A percentile compares a stretch with the other conserved stretches of the same genome.
Conservation (phyloP, 2,888 invertebrate genomes). For the Cosmorhoe ocellata region DNA sequence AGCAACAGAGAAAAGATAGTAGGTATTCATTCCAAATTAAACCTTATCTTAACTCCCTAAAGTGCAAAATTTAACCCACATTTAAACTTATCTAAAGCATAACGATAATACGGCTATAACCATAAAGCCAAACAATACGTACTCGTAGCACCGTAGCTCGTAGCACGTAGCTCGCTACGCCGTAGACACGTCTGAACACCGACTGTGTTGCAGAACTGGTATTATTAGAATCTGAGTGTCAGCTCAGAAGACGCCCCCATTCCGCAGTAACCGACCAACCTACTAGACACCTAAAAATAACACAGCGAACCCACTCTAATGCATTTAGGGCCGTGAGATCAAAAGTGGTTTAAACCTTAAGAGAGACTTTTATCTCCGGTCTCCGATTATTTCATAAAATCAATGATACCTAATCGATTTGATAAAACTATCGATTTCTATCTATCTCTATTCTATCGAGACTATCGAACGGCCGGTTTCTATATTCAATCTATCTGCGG, state of each 20-base stretch:
- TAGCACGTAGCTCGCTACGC: constrained; percentile 40
- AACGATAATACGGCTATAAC: constrained; percentile 19
- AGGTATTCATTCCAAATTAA: constrained; percentile 5
- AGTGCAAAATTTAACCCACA: constrained; percentile 7
- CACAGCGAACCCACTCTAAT: constrained; percentile 10
- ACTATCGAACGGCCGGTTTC: too few relatives aligned
- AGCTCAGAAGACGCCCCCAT: constrained; percentile 57
- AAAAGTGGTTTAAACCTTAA: too few relatives aligned
- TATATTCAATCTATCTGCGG: too few relatives aligned
- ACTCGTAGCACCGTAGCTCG: constrained; percentile 22
- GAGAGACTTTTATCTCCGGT: too few relatives aligned
- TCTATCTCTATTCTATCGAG: too few relatives aligned
- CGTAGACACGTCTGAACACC: constrained; percentile 43
- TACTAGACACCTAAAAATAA: constrained; percentile 19
- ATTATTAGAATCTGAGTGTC: constrained; percentile 58
- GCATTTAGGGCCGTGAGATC: constrained; percentile 21
- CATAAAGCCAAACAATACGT: constrained; percentile 21
- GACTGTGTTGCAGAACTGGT: constrained; percentile 46
- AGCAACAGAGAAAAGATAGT: neutral
- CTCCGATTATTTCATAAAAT: too few relatives aligned
- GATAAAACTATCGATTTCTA: too few relatives aligned
- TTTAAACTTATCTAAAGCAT: constrained; percentile 14
- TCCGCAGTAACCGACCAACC: constrained; percentile 45
- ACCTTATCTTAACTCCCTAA: constrained; percentile 2
- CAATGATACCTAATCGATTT: too few relatives aligned